A percentile compares a stretch with the other conserved stretches of the same genome.
These are phyloP conservation scores for Matsumurasca onukii DNA, from an alignment of 1,140 invertebrate species.

Conservation along the genomic window DNA sequence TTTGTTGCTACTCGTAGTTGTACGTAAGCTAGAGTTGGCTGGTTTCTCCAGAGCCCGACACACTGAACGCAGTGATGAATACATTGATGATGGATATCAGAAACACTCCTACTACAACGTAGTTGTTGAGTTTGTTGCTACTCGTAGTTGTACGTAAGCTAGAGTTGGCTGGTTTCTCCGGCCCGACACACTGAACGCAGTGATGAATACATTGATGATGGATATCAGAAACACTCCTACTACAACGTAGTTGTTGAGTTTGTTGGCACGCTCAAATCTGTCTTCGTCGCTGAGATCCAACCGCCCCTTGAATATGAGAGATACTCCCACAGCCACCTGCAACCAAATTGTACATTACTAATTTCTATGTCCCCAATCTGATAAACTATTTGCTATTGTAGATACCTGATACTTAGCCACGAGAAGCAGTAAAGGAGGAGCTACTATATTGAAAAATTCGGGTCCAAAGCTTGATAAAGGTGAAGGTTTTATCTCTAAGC, in stretches of 20 bases:
- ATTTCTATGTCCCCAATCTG: too few relatives aligned
- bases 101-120: constrained; percentile 79
- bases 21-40: too few relatives aligned
- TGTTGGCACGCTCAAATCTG: constrained; percentile 72
- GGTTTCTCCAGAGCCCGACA: not conserved
- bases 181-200: constrained; percentile 64
- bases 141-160: too few relatives aligned
- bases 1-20: too few relatives aligned
- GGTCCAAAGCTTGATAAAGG: too few relatives aligned
- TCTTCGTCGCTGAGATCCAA: constrained; percentile 74
- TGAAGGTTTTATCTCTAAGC: too few relatives aligned
- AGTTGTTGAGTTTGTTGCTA: constrained; percentile 78
- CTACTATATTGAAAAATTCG: too few relatives aligned
- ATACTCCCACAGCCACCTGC: constrained; percentile 77
- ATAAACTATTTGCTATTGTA: too few relatives aligned
- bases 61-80: constrained; percentile 79
- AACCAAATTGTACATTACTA: too few relatives aligned
- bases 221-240: constrained; percentile 82
- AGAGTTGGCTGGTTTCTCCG: too few relatives aligned
- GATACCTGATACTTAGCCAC: too few relatives aligned
- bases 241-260: constrained; percentile 79
- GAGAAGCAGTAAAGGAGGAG: too few relatives aligned
- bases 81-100: constrained; percentile 82
- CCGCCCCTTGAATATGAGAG: constrained; percentile 77
- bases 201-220: constrained; percentile 82